Conservation (phyloP, 2,888 invertebrate genomes). For the Amblyteles armatorius region DNA sequence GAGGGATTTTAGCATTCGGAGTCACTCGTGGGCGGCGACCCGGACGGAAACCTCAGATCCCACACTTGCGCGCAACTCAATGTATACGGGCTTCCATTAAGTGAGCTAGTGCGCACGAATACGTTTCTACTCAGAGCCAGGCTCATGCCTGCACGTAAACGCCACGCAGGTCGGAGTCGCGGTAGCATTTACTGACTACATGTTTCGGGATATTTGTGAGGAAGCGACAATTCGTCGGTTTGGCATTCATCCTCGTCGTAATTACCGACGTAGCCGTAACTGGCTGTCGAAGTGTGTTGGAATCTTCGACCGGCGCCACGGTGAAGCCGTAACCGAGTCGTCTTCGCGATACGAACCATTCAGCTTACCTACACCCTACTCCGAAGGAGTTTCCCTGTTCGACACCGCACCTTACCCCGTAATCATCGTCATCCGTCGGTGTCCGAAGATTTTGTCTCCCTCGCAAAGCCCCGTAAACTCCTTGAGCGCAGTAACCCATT, state of each 20-base stretch:
- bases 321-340: background rate
- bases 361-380: background rate
- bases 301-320: background rate
- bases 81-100: background rate
- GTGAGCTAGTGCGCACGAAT: constrained; percentile 20
- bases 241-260: background rate
- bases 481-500: background rate
- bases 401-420: background rate
- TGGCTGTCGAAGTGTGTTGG: background rate
- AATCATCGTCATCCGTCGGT: background rate
- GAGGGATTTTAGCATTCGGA: constrained; percentile 40
- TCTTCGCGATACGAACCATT: background rate
- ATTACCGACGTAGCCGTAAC: background rate
- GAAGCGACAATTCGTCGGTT: background rate
- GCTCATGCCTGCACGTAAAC: background rate
- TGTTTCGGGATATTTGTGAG: background rate
- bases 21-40: constrained; percentile 37
- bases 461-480: too few relatives aligned
- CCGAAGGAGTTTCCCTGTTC: background rate
- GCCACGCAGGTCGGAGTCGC: background rate
- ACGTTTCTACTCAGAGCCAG: constrained; percentile 3
- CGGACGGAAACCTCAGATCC: constrained; percentile 37
- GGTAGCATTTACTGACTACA: background rate
- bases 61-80: constrained; percentile 12
- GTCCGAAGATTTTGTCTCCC: too few relatives aligned